phyloP scores from a whole-genome alignment of 2,797 vertebrate species.

The Arrhamphus sclerolepis region DNA sequence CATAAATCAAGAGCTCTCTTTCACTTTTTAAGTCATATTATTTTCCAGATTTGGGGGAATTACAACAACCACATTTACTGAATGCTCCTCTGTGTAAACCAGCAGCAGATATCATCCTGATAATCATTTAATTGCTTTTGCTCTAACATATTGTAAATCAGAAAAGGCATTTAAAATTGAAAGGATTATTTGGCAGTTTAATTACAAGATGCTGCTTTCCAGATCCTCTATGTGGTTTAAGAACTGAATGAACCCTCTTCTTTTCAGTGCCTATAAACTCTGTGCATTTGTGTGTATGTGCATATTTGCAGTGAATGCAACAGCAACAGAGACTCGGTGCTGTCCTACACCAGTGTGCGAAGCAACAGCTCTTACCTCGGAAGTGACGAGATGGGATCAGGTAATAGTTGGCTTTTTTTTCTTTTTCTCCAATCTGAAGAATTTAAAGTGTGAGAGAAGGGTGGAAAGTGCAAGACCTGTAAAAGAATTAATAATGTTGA shows the following conservation, averaged over 20 bases:
- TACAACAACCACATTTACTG: conserved; percentile 25
- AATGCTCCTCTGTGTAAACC: conserved; percentile 34
- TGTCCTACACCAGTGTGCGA: conserved; percentile 96
- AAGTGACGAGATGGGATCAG: conserved; percentile 98
- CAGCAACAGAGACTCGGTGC: conserved; percentile 96
- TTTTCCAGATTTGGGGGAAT: conserved; percentile 15
- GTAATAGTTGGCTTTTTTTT: conserved; percentile 69
- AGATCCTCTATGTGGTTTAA: conserved; percentile 51
- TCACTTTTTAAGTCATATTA: conserved; percentile 7
- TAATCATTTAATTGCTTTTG: conserved; percentile 60
- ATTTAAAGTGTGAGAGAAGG: no score
- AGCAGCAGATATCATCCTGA: conserved; percentile 42
- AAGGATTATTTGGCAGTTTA: conserved; percentile 61
- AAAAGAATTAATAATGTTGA: no score
- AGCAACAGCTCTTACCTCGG: conserved; percentile 98
- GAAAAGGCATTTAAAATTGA: conserved; percentile 54
- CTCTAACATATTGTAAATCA: conserved; percentile 60
- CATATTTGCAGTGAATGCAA: conserved; percentile 89
- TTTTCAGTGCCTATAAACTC: conserved; percentile 24
- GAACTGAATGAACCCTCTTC: conserved; percentile 40
- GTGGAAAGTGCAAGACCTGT: no score
- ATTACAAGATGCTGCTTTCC: conserved; percentile 59
- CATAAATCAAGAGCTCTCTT: conserved; percentile 5
- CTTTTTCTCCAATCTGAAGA: background rate
- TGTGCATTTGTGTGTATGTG: conserved; percentile 27